Evolutionary conservation across 2,888 invertebrate species (phyloP).

Genomic region (Aporophyla lueneburgensis): DNA sequence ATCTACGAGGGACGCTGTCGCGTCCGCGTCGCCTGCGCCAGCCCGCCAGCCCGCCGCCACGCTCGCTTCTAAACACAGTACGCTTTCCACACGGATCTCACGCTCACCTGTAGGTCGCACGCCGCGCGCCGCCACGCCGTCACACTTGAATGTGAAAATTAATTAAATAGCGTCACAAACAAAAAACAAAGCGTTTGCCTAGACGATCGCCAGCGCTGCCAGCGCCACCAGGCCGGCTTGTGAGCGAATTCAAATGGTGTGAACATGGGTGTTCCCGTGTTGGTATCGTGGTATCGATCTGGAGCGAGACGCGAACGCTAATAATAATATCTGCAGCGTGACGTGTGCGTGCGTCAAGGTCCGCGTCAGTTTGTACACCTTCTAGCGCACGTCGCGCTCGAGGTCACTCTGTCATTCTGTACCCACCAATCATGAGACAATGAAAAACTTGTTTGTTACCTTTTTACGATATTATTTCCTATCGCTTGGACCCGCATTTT

Average conservation of each 20-base stretch:
- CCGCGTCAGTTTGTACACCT: constrained; percentile 37
- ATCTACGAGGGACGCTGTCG: too few species aligned
- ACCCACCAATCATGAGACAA: constrained; percentile 13
- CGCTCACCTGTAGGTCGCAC: constrained; percentile 42
- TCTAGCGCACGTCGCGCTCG: constrained; percentile 10
- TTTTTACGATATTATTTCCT: neutral
- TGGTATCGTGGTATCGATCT: constrained; percentile 50
- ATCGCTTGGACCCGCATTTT: neutral
- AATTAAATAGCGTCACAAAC: constrained; percentile 9
- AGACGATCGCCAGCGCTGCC: neutral
- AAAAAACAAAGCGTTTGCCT: constrained; percentile 7
- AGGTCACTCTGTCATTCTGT: constrained; percentile 14
- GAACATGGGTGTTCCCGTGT: constrained; percentile 4
- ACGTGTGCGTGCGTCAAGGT: constrained; percentile 42
- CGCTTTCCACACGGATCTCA: constrained; percentile 76
- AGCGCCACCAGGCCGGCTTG: neutral
- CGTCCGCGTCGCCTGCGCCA: too few species aligned
- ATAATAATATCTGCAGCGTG: constrained; percentile 36
- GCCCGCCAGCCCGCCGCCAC: neutral
- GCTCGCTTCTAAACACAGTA: constrained; percentile 29
- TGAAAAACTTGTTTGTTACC: constrained; percentile 2
- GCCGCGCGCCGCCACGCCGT: neutral
- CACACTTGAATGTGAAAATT: constrained; percentile 23
- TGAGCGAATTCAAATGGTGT: neutral
- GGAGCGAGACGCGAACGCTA: constrained; percentile 17